Evolutionary conservation across 1,140 invertebrate genomes (phyloP), one percentile per base, ranked within the genome.

Genomic region (Danaus plexippus): DNA sequence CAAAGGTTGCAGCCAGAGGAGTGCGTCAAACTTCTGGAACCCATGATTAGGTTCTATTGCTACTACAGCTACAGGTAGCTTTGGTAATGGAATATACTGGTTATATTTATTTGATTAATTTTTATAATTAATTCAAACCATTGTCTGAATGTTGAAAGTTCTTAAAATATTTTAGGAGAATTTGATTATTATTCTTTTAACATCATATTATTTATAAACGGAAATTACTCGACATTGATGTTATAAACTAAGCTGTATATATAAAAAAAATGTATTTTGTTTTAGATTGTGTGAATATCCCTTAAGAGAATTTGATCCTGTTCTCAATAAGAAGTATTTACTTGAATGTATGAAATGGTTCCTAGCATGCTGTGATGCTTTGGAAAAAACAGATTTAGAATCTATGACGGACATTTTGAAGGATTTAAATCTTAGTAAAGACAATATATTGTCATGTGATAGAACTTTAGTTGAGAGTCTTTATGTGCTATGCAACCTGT

Each of bases 21-120:
- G 13, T 89, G 88, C 56, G 88, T 92, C 42, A 64, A 64, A 4
- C 87, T 95, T 45, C 81, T 94, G 9, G 92, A 94, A 67, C 89
- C 89, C 18, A 92, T 92, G 64, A 88, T 94, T 6, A 78, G 89
- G 55, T 95, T 95, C 80, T 89, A 93, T 86, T 80, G 92, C 52
- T 94, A 91, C 75, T 87, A 91, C 59, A 87, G 87, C 13, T 93
- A 93, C 74, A 91, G 89, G 93, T 94, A 87, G 72, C 22, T 32
- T 32, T 32, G 22, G 22, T 32, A 32, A 32, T 32, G 22, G 7
- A 32, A 32, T 32, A 6, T 32, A 32, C 7, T 32, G 22, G 22
- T 32, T 32, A 32, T 32, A 32, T 32, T 5, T 32, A 32, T 2
- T 8, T 32, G 22, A 32, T 32, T 32, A 7, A 32, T 7, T 32